Base-by-base conservation (phyloP, 37 sponge, comb jelly and placozoan species). In the Aphrocallistes beatrix region DNA sequence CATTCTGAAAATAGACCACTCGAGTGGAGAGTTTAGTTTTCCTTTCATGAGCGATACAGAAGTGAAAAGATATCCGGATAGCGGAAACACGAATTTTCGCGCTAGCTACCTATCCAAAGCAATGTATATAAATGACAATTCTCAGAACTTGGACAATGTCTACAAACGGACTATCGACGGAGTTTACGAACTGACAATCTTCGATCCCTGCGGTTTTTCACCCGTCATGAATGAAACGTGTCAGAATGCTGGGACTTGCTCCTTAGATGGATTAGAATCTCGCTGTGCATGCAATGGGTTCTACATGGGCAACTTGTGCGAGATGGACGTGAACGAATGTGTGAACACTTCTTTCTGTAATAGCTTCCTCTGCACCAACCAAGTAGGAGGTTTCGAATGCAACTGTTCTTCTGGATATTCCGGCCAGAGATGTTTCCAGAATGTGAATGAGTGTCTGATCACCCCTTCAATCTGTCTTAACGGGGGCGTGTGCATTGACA, bases 291-390 rank as follows among this genome's bases (percentile, higher is more conserved):
- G 75, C n/a, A 3, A 19, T 60, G 75, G n/a, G n/a, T 3, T 13
- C 50, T 86, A 39, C 36, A 81, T 42, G 0, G 86, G 86, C 1
- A 0, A 0, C 23, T n/a, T 38, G 38, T 86, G 86, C 81, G 86
- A 81, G 36, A 42, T 30, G 10, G 86, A 86, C 38, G 82, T 86
- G 36, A 81, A 86, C n/a, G 86, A 86, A 38, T 86, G 86, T 81
- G 19, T 30, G 36, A 16, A 23, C 0, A 30, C 38, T 38, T 38
- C 81, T 36, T 86, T 42, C 23, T 39, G 81, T 32, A 86, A 86
- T 47, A 42, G 10, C 0, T 81, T 81, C 13, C 13, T n/a, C 21
- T 83, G 87, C 30, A 16, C 39, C 3, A 83, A 83, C 39, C 82
- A 51, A 36, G 37, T 38, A 38, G 86, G 86, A 17, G 82, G 86